phyloP scores from a whole-genome alignment of 2,888 invertebrate species.

The Tinea trinotella region DNA sequence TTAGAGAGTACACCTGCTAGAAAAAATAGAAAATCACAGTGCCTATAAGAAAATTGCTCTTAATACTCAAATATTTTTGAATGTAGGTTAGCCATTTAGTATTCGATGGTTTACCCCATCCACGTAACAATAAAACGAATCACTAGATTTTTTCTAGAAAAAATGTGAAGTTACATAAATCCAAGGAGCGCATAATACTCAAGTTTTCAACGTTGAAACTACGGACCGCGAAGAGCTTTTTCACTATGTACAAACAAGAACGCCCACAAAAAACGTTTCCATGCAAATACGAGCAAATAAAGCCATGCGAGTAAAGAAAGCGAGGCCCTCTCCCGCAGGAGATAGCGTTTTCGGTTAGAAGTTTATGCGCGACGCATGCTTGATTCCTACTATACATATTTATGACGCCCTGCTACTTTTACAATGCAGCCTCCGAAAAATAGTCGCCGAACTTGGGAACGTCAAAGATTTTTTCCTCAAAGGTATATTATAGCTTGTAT shows the following conservation, averaged over 20 bases:
- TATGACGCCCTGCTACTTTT: conserved; percentile 41
- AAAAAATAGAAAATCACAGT: background rate
- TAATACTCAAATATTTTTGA: background rate
- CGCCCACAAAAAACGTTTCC: conserved; percentile 71
- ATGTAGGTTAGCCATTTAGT: background rate
- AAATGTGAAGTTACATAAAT: conserved; percentile 33
- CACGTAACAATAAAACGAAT: no score
- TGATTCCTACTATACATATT: conserved; percentile 70
- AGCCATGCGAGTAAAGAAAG: conserved; percentile 31
- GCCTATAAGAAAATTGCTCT: background rate
- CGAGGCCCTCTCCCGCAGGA: conserved; percentile 13
- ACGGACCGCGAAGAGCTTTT: conserved; percentile 38
- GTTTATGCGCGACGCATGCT: conserved; percentile 70
- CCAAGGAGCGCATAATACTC: conserved; percentile 38
- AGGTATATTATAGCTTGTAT: background rate
- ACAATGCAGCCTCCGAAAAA: conserved; percentile 12
- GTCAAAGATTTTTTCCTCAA: background rate
- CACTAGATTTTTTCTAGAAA: background rate
- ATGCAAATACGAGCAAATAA: conserved; percentile 71
- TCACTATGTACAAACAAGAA: conserved; percentile 63
- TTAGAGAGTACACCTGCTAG: background rate
- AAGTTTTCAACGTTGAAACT: conserved; percentile 33
- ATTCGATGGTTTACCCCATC: no score
- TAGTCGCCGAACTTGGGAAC: conserved; percentile 4
- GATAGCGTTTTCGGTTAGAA: conserved; percentile 50